Evolutionary conservation across 2,113 vertebrate species (phyloP), one percentile per base, ranked within the genome.

Genomic region (Galemys pyrenaicus): DNA sequence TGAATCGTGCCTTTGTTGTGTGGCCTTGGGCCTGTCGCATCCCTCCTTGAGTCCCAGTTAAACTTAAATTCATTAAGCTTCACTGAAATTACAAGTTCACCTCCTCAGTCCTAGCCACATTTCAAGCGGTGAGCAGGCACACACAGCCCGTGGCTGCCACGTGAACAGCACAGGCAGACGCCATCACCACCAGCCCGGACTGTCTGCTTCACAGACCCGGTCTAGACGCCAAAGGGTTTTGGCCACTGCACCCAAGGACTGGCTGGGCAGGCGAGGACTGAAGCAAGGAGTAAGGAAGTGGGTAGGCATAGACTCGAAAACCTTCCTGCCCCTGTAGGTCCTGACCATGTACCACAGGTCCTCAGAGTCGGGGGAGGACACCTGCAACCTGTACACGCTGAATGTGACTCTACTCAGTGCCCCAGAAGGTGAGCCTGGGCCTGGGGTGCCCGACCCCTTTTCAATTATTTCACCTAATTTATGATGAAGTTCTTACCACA

Each of bases 321-420:
- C 7, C 32, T 60, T 37, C 30, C 54, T 46, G 16, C 37, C 73
- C 44, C 3, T 0, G 28, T 41, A 97, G 96, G 60, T 96, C 41
- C 67, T 95, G 67, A 97, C 95, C 39, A 41, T 54, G 49, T 94
- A 94, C 62, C 60, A 87, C 54, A 79, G 46, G 32, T 92, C 80
- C 15, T 62, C 70, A 2, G 89, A 95, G 41, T 49, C 74, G 15
- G 41, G 37, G 39, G 15, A 95, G 37, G 24, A 8, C n/a, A 62
- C 39, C 0, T 97, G 96, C 35, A 39, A 90, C 37, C 22, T 65
- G 4, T 96, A 65, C 74, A 39, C 37, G 11, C 91, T 96, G 73
- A 87, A 93, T 6, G 77, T 90, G 58, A 89, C 35, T 44, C 79
- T 97, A 39, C 15, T 28, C 0, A 28, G 3, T 8, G 24, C 9